Percentiles rank a stretch among this genome's conserved stretches.
phyloP scores from a whole-genome alignment of 2,888 invertebrate genomes.

The Drosophila demipolita region DNA sequence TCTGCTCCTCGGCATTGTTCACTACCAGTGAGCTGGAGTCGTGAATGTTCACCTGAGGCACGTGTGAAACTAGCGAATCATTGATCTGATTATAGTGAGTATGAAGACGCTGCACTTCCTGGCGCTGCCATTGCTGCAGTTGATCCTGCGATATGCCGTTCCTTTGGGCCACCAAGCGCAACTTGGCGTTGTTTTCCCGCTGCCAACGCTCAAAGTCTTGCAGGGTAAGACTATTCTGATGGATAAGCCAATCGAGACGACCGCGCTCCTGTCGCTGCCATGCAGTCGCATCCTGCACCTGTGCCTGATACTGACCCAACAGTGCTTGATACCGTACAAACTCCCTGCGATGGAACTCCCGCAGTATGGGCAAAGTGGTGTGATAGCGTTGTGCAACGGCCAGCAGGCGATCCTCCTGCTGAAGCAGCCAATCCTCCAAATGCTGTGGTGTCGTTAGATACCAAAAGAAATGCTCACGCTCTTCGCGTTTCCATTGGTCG shows the following conservation, averaged over 20 bases:
- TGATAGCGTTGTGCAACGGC: constrained; percentile 77
- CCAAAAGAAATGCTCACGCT: constrained; percentile 84
- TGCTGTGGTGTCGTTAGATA: constrained; percentile 72
- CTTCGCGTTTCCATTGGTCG: constrained; percentile 83
- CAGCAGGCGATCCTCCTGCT: constrained; percentile 82
- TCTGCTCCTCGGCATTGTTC: constrained; percentile 72
- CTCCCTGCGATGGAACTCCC: constrained; percentile 82
- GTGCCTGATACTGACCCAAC: constrained; percentile 75
- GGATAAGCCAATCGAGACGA: constrained; percentile 83
- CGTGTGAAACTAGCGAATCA: constrained; percentile 66
- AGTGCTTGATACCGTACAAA: constrained; percentile 76
- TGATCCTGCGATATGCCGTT: constrained; percentile 77
- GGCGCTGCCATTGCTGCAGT: constrained; percentile 80
- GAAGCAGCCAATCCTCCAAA: constrained; percentile 81
- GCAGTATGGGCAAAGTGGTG: constrained; percentile 72
- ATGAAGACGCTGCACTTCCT: constrained; percentile 80
- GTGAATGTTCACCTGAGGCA: constrained; percentile 20
- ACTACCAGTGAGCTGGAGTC: constrained; percentile 58
- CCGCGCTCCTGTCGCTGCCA: constrained; percentile 82
- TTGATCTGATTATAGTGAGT: constrained; percentile 77
- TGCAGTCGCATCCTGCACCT: constrained; percentile 64
- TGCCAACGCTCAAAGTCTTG: constrained; percentile 84
- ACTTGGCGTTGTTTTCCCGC: constrained; percentile 71
- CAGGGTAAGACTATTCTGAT: constrained; percentile 80
- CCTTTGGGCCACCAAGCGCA: constrained; percentile 67